Conservation (phyloP, 2,888 invertebrate genomes). For the Drosophila setosimentum region DNA sequence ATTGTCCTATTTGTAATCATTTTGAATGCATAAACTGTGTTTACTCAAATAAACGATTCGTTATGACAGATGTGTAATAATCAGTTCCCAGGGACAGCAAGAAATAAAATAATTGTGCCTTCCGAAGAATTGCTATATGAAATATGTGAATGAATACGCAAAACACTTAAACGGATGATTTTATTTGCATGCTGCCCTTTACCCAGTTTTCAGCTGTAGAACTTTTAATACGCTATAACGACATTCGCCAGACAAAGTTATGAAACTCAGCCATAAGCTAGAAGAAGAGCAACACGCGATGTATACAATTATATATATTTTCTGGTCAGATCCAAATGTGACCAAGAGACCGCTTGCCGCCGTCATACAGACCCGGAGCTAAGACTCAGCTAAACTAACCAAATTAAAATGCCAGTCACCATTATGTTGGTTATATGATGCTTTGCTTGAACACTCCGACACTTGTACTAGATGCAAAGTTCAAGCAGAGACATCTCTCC, state of each 20-base stretch:
- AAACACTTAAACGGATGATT: constrained; percentile 15
- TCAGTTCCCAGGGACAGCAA: not conserved
- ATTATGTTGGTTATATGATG: constrained; percentile 19
- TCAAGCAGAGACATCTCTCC: constrained; percentile 20
- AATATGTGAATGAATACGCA: constrained; percentile 21
- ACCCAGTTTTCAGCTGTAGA: constrained; percentile 56
- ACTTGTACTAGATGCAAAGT: constrained; percentile 39
- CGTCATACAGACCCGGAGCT: constrained; percentile 20
- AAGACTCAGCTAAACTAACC: constrained; percentile 19
- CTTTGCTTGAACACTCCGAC: constrained; percentile 13
- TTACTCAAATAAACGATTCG: too few species aligned
- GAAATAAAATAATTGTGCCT: not conserved
- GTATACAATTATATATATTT: constrained; percentile 39
- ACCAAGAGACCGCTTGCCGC: constrained; percentile 43
- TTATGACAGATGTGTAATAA: not conserved
- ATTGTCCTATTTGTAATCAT: not conserved
- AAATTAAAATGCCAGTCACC: constrained; percentile 45
- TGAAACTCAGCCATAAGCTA: constrained; percentile 4
- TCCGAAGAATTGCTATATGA: constrained; percentile 2
- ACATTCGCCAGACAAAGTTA: constrained; percentile 18
- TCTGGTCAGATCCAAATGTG: constrained; percentile 53
- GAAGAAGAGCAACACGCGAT: constrained; percentile 14
- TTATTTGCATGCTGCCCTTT: constrained; percentile 62
- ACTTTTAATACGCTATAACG: constrained; percentile 27
- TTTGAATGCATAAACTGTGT: too few species aligned